Conservation (phyloP, 2,113 vertebrate genomes). For the Myiopsitta monachus region DNA sequence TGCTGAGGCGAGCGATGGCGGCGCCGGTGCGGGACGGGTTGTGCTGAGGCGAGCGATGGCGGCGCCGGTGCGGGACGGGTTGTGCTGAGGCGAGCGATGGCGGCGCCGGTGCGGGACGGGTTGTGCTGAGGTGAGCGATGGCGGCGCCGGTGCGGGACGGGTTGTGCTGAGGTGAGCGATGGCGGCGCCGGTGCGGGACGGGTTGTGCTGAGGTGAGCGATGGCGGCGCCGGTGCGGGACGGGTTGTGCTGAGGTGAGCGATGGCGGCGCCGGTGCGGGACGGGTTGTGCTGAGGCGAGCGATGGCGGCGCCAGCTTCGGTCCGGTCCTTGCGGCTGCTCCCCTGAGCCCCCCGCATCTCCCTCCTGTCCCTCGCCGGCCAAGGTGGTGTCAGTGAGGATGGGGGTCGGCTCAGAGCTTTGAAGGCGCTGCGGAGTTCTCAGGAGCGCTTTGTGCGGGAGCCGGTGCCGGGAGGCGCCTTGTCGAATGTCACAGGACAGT, state of each 20-base stretch:
- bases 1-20: neutral
- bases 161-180: neutral
- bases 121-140: neutral
- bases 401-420: neutral
- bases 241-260: neutral
- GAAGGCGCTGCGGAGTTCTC: neutral
- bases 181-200: slow-evolving; percentile 73
- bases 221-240: slow-evolving; percentile 73
- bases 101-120: slow-evolving; percentile 73
- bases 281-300: neutral
- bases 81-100: neutral
- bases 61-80: slow-evolving; percentile 73
- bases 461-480: neutral
- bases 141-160: slow-evolving; percentile 73
- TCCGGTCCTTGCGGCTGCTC: neutral
- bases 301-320: neutral
- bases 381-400: neutral
- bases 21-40: slow-evolving; percentile 72
- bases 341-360: too few relatives aligned
- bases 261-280: slow-evolving; percentile 73
- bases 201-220: neutral
- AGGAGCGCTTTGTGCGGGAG: neutral
- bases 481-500: fast-evolving
- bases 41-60: neutral
- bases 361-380: too few relatives aligned